Evolutionary conservation across 2,113 vertebrate genomes (phyloP).

Genomic region (Desmodus rotundus): DNA sequence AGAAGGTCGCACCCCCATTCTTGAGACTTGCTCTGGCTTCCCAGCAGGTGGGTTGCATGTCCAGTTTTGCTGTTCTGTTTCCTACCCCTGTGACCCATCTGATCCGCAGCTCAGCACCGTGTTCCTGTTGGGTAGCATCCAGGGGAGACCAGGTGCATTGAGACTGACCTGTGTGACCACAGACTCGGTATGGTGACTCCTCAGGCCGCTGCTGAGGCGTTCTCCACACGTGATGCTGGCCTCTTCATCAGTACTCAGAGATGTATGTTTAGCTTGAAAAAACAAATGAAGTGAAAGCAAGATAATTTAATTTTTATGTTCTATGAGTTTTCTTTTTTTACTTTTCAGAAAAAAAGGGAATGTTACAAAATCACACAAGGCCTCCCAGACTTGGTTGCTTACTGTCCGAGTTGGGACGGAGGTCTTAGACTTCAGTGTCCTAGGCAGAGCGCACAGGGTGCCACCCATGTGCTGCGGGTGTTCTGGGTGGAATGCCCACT

Average conservation of each 20-base stretch:
- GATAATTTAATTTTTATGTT: slow-evolving; percentile 55
- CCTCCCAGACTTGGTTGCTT: slow-evolving; percentile 63
- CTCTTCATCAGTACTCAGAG: slow-evolving; percentile 52
- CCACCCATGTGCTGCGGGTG: slow-evolving; percentile 36
- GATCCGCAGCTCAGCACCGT: slow-evolving; percentile 55
- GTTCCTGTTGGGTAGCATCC: slow-evolving; percentile 59
- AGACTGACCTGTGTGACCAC: slow-evolving; percentile 55
- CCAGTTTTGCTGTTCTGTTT: slow-evolving; percentile 12
- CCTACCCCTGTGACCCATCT: slow-evolving; percentile 34
- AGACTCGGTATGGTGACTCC: slow-evolving; percentile 33
- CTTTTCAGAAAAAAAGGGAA: slow-evolving; percentile 67
- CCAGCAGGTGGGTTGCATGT: slow-evolving; percentile 58
- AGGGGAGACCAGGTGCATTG: slow-evolving; percentile 16
- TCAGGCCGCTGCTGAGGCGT: slow-evolving; percentile 43
- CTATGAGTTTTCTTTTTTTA: slow-evolving; percentile 54
- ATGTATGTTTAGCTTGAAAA: slow-evolving; percentile 33
- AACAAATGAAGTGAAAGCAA: not conserved
- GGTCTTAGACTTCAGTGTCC: not conserved
- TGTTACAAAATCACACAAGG: slow-evolving; percentile 65
- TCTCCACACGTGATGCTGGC: slow-evolving; percentile 27
- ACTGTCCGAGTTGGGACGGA: not conserved
- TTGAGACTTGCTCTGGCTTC: slow-evolving; percentile 46
- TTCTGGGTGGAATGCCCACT: slow-evolving; percentile 46
- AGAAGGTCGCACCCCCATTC: slow-evolving; percentile 60
- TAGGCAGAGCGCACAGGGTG: slow-evolving; percentile 52